Conservation (phyloP, 30 jellyfish, hydroid and myxozoan genomes). For the Rhopilema esculentum region DNA sequence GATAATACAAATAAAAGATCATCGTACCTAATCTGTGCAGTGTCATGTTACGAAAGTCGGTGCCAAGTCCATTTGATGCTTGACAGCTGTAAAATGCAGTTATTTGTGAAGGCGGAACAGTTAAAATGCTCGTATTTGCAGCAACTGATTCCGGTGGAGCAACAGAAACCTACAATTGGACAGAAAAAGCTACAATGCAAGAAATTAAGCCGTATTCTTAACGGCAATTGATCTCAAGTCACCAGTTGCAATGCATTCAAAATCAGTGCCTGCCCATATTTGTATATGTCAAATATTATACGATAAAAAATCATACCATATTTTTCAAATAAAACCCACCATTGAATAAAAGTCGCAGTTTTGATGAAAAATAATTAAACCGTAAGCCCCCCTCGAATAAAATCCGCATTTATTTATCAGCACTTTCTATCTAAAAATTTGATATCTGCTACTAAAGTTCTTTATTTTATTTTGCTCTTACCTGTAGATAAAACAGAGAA, state of each 20-base stretch:
- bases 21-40: conserved; percentile 60
- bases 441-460: too few species aligned
- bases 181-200: not conserved
- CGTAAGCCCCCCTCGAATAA: too few species aligned
- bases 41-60: conserved; percentile 45
- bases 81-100: conserved; percentile 73
- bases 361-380: too few species aligned
- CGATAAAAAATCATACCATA: too few species aligned
- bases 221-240: too few species aligned
- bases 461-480: too few species aligned
- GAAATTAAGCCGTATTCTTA: not conserved
- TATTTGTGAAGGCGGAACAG: conserved; percentile 49
- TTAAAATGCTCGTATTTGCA: conserved; percentile 29
- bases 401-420: too few species aligned
- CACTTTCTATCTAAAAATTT: too few species aligned
- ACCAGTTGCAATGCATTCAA: not conserved
- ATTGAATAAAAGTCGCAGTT: too few species aligned
- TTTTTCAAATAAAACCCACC: too few species aligned
- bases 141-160: conserved; percentile 39
- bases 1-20: not conserved
- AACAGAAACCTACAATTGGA: conserved; percentile 15
- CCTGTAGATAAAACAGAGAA: too few species aligned
- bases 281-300: too few species aligned
- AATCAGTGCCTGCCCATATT: not conserved
- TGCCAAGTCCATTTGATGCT: conserved; percentile 57